phyloP scores from a whole-genome alignment of 2,888 invertebrate genomes.

The Rhagonycha lutea region DNA sequence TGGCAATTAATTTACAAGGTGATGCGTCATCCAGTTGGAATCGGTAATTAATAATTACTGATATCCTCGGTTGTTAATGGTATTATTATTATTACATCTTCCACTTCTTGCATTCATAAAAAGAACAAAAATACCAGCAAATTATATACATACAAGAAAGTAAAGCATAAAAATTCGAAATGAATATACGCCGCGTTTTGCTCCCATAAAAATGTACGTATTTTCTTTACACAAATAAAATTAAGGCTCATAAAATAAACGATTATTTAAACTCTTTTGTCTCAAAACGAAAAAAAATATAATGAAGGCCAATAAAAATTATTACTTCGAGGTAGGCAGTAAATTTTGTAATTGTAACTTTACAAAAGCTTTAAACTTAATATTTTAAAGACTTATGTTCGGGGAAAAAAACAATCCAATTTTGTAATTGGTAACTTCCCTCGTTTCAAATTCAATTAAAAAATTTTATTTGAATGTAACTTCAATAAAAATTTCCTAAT shows the following conservation, averaged over 20 bases:
- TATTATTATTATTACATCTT: background rate
- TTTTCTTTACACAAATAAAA: constrained; percentile 5
- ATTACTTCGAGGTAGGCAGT: background rate
- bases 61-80: background rate
- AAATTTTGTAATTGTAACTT: constrained; percentile 11
- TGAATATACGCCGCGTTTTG: background rate
- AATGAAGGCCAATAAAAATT: constrained; percentile 10
- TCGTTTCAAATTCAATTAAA: background rate
- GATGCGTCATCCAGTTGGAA: constrained; percentile 15
- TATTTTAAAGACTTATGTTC: background rate
- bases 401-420: background rate
- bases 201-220: background rate
- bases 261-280: constrained; percentile 1
- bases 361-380: background rate
- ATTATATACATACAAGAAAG: background rate
- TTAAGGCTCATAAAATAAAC: constrained; percentile 6
- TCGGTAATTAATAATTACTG: constrained; percentile 11
- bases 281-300: background rate
- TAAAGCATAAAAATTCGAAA: background rate
- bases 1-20: constrained; percentile 15
- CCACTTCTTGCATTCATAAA: background rate
- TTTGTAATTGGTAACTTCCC: background rate
- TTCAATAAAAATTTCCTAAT: background rate
- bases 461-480: background rate
- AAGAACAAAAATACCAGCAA: background rate